Evolutionary conservation across 2,797 vertebrate genomes (phyloP).

Genomic region (Eutrigla gurnardus): DNA sequence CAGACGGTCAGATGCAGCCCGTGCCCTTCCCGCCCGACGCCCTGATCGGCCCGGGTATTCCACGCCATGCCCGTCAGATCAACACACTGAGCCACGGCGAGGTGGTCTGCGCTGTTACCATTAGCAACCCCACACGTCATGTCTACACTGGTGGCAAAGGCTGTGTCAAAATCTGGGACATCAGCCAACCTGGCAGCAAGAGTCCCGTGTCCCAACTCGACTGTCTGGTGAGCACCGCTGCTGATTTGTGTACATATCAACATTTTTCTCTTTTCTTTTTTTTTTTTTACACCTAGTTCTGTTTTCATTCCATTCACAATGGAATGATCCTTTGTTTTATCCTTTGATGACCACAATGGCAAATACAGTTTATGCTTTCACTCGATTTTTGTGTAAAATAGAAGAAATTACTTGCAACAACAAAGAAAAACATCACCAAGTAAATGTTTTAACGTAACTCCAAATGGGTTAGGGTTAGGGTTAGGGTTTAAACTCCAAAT

Average conservation of each 20-base stretch:
- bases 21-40: conserved; percentile 88
- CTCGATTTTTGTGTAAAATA: conserved; percentile 14
- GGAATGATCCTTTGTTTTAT: conserved; percentile 30
- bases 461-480: too few species aligned
- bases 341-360: not conserved
- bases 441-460: conserved; percentile 24
- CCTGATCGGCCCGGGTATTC: conserved; percentile 87
- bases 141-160: conserved; percentile 98
- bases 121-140: conserved; percentile 96
- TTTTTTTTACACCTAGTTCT: conserved; percentile 4
- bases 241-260: conserved; percentile 26
- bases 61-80: conserved; percentile 89
- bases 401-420: not conserved
- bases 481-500: too few species aligned
- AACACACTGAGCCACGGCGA: conserved; percentile 89
- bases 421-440: conserved; percentile 3
- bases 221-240: conserved; percentile 88
- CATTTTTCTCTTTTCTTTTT: not conserved
- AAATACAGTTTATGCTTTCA: conserved; percentile 26
- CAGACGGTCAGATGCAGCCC: conserved; percentile 89
- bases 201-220: conserved; percentile 95
- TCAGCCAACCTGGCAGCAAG: conserved; percentile 95
- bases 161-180: conserved; percentile 99
- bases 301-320: conserved; percentile 23
- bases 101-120: conserved; percentile 94